These are phyloP conservation scores for Herpetotheres cachinnans DNA, from an alignment of 2,113 vertebrate genomes.

Conservation along the genomic window DNA sequence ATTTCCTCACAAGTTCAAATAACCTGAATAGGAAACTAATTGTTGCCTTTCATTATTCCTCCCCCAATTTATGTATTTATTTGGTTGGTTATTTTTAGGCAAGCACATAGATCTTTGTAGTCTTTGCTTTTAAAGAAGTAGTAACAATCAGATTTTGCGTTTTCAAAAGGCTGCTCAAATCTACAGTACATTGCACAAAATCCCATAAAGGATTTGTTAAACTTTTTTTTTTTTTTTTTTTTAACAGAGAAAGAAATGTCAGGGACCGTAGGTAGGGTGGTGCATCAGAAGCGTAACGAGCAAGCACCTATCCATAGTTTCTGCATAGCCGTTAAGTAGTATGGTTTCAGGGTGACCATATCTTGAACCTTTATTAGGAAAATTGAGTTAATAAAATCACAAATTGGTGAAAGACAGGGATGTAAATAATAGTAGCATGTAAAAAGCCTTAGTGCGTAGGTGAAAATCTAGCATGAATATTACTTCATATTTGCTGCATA, in stretches of 20 bases:
- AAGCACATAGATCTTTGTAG: background rate
- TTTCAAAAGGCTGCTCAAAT: background rate
- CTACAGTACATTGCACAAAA: background rate
- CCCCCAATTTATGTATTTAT: background rate
- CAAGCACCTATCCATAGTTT: background rate
- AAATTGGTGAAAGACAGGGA: background rate
- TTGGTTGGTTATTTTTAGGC: background rate
- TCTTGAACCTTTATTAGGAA: background rate
- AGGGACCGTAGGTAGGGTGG: accelerated
- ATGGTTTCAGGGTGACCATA: background rate
- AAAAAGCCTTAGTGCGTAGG: background rate
- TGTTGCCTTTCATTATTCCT: background rate
- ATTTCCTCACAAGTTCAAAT: background rate
- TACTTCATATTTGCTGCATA: background rate
- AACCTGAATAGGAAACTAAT: background rate
- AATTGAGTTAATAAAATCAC: background rate
- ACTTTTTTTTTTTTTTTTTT: background rate
- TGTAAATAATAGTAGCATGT: background rate
- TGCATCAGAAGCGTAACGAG: accelerated
- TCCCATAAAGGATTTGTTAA: background rate
- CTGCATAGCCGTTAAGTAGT: too few species aligned
- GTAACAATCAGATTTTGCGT: background rate
- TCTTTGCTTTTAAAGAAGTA: background rate
- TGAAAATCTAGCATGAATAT: background rate
- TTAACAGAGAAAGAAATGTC: background rate